Base-by-base conservation (phyloP, 2,888 invertebrate species). In the Holacanthella duospinosa region DNA sequence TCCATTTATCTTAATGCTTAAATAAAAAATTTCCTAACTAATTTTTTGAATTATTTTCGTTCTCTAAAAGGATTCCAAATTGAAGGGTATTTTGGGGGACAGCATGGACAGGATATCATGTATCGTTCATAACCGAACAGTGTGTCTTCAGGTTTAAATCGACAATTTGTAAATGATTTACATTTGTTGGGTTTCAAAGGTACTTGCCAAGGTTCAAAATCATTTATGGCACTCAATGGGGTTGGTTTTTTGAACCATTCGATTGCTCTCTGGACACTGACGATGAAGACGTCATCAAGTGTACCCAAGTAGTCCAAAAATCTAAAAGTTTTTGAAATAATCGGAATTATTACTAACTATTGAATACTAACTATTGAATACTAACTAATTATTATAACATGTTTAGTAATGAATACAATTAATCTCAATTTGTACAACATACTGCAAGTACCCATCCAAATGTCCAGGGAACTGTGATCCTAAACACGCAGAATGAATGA, bases 401-500 rank as follows among this genome's bases (percentile, higher is more conserved):
- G 21, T 16, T n/a, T n/a, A 21, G n/a, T 16, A 4, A 16, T 4
- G 48, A 48, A 21, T 48, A 12, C 6, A 36, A 36, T 36, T n/a
- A n/a, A n/a, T n/a, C n/a, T n/a, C n/a, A n/a, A 36, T 12, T 36
- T 36, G n/a, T 36, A 36, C 16, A 36, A 21, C 54, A 63, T 59
- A 72, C 72, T 80, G 78, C 16, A 75, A 74, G 43, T 82, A 80
- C 1, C 83, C 85, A 0, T 77, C 75, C 6, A 78, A 76, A 62
- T 79, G 77, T 28, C 74, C 75, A 27, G 74, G 65, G 60, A 71
- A 73, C 27, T 69, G 67, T 6, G 64, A 66, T 29, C 56, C 66
- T 71, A 85, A 84, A 84, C 85, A 85, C 3, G 82, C 81, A 2
- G 85, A 83, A 74, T 86, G 86, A 57, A 85, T 76, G 74, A 81